Evolutionary conservation across 2,888 invertebrate genomes (phyloP).

Genomic region (Drosophila fungiperda): DNA sequence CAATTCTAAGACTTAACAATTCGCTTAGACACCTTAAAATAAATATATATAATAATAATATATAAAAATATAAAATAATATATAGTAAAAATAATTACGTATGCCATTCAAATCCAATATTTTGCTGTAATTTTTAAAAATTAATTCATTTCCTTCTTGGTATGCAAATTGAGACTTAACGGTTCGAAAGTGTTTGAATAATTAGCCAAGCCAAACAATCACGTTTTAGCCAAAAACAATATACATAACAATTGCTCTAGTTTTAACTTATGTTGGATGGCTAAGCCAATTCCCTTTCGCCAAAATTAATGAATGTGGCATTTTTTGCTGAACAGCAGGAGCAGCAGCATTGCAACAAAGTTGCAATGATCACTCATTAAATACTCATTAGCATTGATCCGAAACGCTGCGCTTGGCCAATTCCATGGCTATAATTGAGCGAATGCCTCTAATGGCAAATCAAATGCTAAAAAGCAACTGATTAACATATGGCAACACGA

Average conservation of each 20-base stretch:
- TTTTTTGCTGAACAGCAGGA: slow-evolving; percentile 1
- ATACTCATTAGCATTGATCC: slow-evolving; percentile 46
- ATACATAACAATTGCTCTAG: slow-evolving; percentile 21
- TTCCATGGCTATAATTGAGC: slow-evolving; percentile 55
- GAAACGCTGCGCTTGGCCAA: slow-evolving; percentile 57
- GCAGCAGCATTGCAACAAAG: background rate
- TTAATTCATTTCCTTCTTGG: background rate
- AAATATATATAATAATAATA: background rate
- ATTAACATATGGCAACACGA: slow-evolving; percentile 58
- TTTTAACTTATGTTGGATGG: background rate
- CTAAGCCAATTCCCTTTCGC: slow-evolving; percentile 14
- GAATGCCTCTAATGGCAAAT: slow-evolving; percentile 53
- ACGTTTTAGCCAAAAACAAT: slow-evolving; percentile 1
- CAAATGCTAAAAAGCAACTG: slow-evolving; percentile 34
- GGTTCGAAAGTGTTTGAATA: slow-evolving; percentile 35
- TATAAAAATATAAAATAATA: background rate
- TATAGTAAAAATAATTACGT: background rate
- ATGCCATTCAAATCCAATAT: background rate
- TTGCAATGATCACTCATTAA: slow-evolving; percentile 55
- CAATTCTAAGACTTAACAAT: background rate
- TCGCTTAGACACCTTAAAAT: no score
- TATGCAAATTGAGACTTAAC: slow-evolving; percentile 31
- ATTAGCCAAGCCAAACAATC: slow-evolving; percentile 34
- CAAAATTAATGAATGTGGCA: slow-evolving; percentile 20
- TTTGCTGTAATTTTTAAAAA: background rate